Conservation (phyloP, 2,888 invertebrate species). For the Cephonodes hylas region DNA sequence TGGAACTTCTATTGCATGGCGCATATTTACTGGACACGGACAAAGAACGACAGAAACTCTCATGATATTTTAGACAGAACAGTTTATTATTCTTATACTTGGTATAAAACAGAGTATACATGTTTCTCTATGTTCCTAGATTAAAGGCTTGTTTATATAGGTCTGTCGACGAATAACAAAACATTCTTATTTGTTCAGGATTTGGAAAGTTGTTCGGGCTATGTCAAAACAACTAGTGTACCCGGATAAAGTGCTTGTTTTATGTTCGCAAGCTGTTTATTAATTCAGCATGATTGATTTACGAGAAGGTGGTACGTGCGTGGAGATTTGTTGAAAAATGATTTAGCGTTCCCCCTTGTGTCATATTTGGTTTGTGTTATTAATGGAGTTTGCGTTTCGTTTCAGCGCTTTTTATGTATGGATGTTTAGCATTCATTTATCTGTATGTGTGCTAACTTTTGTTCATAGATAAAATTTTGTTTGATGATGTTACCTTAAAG, state of each 20-base stretch:
- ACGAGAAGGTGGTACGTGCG: slow-evolving; percentile 1
- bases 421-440: neutral
- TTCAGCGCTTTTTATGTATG: neutral
- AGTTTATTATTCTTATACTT: no score
- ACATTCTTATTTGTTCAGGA: slow-evolving; percentile 12
- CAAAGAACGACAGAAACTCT: no score
- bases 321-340: neutral
- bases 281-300: slow-evolving; percentile 10
- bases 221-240: neutral
- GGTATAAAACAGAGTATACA: neutral
- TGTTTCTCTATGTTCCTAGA: neutral
- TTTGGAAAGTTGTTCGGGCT: neutral
- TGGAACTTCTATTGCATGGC: no score
- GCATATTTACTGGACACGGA: no score
- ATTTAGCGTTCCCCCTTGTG: neutral
- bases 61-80: no score
- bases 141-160: neutral
- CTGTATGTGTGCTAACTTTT: no score
- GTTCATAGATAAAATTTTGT: no score
- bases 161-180: slow-evolving; percentile 8
- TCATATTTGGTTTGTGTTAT: neutral
- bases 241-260: neutral
- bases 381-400: neutral
- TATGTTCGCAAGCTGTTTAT: neutral
- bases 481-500: no score